Evolutionary conservation across 2,888 invertebrate species (phyloP).

Genomic region (Salpingus planirostris): DNA sequence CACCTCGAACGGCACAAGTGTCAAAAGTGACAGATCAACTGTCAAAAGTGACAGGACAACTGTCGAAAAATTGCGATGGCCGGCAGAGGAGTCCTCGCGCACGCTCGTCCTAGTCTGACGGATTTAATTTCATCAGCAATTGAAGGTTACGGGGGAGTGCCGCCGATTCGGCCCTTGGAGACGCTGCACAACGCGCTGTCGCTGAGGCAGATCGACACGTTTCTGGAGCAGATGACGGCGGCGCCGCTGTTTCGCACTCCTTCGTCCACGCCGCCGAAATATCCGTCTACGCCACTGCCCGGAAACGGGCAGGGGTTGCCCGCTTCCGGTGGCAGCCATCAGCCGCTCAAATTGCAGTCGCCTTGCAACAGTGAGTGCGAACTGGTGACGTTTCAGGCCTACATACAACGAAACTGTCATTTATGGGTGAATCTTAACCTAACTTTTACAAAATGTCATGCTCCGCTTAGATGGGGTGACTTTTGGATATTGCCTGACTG

Average conservation of each 20-base stretch:
- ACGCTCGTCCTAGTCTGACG: background rate
- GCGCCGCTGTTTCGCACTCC: slow-evolving; percentile 66
- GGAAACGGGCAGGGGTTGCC: slow-evolving; percentile 27
- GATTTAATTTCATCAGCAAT: slow-evolving; percentile 45
- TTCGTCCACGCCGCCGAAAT: slow-evolving; percentile 60
- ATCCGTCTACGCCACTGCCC: slow-evolving; percentile 48
- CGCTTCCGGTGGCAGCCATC: slow-evolving; percentile 16
- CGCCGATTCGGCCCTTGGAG: slow-evolving; percentile 92
- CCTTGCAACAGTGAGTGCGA: slow-evolving; percentile 44
- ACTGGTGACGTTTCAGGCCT: no score
- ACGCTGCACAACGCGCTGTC: slow-evolving; percentile 96
- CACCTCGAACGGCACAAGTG: no score
- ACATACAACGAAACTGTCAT: no score
- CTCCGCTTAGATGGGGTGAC: no score
- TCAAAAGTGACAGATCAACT: no score
- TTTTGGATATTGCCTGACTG: no score
- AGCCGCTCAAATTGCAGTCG: slow-evolving; percentile 41
- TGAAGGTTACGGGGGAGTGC: slow-evolving; percentile 86
- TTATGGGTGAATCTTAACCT: no score
- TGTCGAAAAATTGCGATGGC: no score
- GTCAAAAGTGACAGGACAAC: no score
- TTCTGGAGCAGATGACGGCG: slow-evolving; percentile 78
- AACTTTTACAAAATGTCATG: no score
- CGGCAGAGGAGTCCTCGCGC: no score
- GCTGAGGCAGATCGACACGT: slow-evolving; percentile 80